Evolutionary conservation across 2,797 vertebrate species (phyloP).

Genomic region (Columba guinea): DNA sequence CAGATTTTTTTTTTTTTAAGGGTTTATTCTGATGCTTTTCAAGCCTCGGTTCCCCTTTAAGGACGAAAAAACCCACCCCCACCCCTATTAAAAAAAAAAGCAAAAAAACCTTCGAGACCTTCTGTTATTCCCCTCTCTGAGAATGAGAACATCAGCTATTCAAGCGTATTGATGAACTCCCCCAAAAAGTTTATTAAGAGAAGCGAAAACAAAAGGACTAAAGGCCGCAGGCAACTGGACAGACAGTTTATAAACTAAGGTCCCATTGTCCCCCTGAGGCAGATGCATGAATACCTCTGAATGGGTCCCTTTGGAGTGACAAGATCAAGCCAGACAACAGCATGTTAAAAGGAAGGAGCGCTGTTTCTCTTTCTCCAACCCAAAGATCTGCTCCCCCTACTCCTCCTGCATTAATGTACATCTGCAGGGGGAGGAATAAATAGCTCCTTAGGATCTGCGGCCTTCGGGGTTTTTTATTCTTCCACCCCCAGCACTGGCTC

Average conservation of each 20-base stretch:
- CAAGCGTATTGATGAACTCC: slow-evolving; percentile 96
- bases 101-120: slow-evolving; percentile 75
- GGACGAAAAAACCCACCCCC: slow-evolving; percentile 77
- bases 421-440: slow-evolving; percentile 88
- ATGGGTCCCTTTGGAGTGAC: slow-evolving; percentile 95
- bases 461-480: slow-evolving; percentile 78
- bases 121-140: slow-evolving; percentile 89
- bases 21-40: slow-evolving; percentile 84
- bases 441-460: slow-evolving; percentile 75
- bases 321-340: slow-evolving; percentile 95
- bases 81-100: slow-evolving; percentile 70
- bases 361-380: slow-evolving; percentile 74
- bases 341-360: slow-evolving; percentile 86
- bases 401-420: slow-evolving; percentile 91
- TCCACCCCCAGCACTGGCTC: slow-evolving; percentile 46
- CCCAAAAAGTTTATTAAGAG: slow-evolving; percentile 99
- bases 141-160: slow-evolving; percentile 90
- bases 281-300: slow-evolving; percentile 96
- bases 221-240: slow-evolving; percentile 86
- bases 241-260: slow-evolving; percentile 93
- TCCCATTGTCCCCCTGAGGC: slow-evolving; percentile 89
- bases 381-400: slow-evolving; percentile 76
- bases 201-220: slow-evolving; percentile 87
- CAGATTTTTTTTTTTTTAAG: slow-evolving; percentile 72
- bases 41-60: slow-evolving; percentile 82